A percentile compares a stretch with the other conserved stretches of the same genome.
Evolutionary conservation across 2,888 invertebrate genomes (phyloP).

Genomic region (Nephrotoma flavescens): DNA sequence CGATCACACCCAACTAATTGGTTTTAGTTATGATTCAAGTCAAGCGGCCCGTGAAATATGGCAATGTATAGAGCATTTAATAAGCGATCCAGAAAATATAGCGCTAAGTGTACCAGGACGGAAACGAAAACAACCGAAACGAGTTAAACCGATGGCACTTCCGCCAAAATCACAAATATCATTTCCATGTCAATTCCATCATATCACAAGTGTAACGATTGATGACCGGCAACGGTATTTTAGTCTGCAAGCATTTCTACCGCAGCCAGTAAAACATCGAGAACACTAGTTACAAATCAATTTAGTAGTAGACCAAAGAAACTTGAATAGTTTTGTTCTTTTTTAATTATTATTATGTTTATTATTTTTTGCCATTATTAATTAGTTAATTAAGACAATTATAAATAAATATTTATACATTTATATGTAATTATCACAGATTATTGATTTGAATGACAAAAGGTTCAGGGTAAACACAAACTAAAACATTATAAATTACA

Average conservation of each 20-base stretch:
- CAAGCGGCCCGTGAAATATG: slow-evolving; percentile 57
- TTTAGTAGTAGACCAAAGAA: background rate
- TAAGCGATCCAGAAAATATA: slow-evolving; percentile 64
- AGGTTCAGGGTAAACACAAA: background rate
- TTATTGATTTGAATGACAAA: background rate
- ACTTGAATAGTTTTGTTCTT: background rate
- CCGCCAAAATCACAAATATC: slow-evolving; percentile 71
- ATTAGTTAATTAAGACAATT: background rate
- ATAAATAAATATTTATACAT: background rate
- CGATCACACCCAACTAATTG: slow-evolving; percentile 61
- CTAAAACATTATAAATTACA: background rate
- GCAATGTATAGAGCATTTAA: slow-evolving; percentile 50
- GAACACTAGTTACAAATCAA: slow-evolving; percentile 9
- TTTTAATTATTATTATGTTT: background rate
- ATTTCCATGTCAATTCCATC: slow-evolving; percentile 71
- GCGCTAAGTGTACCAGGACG: slow-evolving; percentile 52
- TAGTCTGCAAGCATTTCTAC: slow-evolving; percentile 49
- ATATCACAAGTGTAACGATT: slow-evolving; percentile 61
- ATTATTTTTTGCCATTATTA: background rate
- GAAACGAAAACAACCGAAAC: slow-evolving; percentile 40
- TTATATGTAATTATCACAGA: background rate
- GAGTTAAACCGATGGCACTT: slow-evolving; percentile 40
- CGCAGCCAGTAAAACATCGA: slow-evolving; percentile 12
- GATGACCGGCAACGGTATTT: slow-evolving; percentile 49
- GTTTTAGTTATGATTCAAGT: slow-evolving; percentile 64